Conservation (phyloP, 2,113 vertebrate genomes). For the Tetraodon nigroviridis region DNA sequence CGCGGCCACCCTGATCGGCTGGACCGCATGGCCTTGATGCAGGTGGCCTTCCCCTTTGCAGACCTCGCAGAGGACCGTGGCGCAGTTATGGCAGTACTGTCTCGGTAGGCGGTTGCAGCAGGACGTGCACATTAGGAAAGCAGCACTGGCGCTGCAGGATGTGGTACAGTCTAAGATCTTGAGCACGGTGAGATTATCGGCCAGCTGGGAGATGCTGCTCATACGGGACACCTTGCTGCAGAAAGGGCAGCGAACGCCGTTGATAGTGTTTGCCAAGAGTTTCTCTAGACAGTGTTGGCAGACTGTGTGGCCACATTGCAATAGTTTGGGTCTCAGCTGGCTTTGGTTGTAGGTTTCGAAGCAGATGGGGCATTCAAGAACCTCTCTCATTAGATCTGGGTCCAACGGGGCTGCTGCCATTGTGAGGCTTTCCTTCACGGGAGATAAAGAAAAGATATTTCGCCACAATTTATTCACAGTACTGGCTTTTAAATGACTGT, state of each 20-base stretch:
- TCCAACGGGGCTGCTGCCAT: constrained; percentile 87
- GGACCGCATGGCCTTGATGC: constrained; percentile 79
- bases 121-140: constrained; percentile 86
- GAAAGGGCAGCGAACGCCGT: constrained; percentile 94
- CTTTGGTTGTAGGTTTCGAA: constrained; percentile 93
- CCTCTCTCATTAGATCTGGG: constrained; percentile 87
- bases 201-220: constrained; percentile 85
- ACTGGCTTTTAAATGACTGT: not conserved
- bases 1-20: constrained; percentile 82
- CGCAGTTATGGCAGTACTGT: constrained; percentile 86
- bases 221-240: constrained; percentile 94
- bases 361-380: constrained; percentile 95
- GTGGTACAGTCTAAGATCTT: constrained; percentile 91
- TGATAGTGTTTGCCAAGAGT: constrained; percentile 90
- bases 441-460: not conserved
- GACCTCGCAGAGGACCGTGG: constrained; percentile 81
- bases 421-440: constrained; percentile 20
- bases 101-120: constrained; percentile 86
- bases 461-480: too few species aligned
- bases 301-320: constrained; percentile 94
- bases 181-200: constrained; percentile 92
- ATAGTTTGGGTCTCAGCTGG: constrained; percentile 88
- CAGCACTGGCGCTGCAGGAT: constrained; percentile 78
- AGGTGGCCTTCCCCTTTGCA: constrained; percentile 81
- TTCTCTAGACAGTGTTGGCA: constrained; percentile 94